A percentile compares a stretch with the other conserved stretches of the same genome.
Evolutionary conservation across 1,140 invertebrate genomes (phyloP).

Genomic region (Hormaphis cornu): DNA sequence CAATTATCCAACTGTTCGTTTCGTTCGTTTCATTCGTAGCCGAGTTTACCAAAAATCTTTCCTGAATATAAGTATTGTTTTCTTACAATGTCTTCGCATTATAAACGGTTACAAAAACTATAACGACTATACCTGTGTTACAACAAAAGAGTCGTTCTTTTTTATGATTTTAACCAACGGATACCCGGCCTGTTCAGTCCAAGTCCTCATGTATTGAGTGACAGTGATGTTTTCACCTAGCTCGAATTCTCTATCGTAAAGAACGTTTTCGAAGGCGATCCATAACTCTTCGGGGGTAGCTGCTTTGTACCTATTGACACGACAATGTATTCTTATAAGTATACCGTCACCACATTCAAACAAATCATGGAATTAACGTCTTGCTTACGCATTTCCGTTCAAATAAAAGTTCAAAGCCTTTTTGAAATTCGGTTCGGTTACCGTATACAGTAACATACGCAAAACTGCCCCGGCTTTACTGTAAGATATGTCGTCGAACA

Average conservation of each 20-base stretch:
- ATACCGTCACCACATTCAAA: not conserved
- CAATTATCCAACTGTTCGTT: slow-evolving; percentile 5
- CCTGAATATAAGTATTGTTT: not conserved
- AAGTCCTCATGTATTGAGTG: slow-evolving; percentile 53
- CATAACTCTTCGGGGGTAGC: slow-evolving; percentile 33
- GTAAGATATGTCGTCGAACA: slow-evolving; percentile 90
- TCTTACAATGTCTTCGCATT: not conserved
- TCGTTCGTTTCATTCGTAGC: not conserved
- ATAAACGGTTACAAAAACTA: not conserved
- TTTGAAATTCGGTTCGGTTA: slow-evolving; percentile 54
- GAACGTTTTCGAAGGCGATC: slow-evolving; percentile 26
- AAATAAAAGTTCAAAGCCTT: slow-evolving; percentile 39
- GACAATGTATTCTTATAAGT: slow-evolving; percentile 27
- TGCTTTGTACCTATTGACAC: slow-evolving; percentile 3
- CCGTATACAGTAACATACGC: slow-evolving; percentile 63
- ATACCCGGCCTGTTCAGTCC: slow-evolving; percentile 64
- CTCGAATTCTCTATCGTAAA: not conserved
- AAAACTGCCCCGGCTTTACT: slow-evolving; percentile 65
- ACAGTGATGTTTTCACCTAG: not conserved
- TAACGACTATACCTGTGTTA: slow-evolving; percentile 46
- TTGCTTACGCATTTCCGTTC: not conserved
- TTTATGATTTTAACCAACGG: slow-evolving; percentile 57
- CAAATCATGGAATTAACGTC: not conserved
- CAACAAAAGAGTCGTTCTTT: slow-evolving; percentile 50
- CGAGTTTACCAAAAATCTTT: not conserved